Percentiles rank a stretch among this genome's conserved stretches.
Conservation (phyloP, 2,797 vertebrate species). For the Muraenolepis orangiensis region DNA sequence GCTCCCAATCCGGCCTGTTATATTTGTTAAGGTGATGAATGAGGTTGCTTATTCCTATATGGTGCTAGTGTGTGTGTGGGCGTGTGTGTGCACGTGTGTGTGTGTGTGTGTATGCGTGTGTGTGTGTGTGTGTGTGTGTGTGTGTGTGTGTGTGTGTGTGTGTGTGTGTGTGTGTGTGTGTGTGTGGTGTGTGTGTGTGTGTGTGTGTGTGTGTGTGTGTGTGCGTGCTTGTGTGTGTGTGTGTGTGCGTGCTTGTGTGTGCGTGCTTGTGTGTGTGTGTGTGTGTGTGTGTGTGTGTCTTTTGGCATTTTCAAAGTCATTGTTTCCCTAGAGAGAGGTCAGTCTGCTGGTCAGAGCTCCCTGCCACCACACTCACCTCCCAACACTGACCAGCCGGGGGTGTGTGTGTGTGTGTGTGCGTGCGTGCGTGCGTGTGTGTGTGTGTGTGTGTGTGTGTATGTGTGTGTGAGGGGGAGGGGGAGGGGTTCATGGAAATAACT, state of each 20-base stretch:
- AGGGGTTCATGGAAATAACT: neutral
- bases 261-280: conserved; percentile 15
- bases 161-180: conserved; percentile 13
- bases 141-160: conserved; percentile 23
- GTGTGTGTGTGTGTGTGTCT: conserved; percentile 42
- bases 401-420: neutral
- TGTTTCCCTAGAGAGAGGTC: conserved; percentile 73
- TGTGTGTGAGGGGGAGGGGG: too few species aligned
- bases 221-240: conserved; percentile 14
- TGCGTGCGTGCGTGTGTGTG: too few species aligned
- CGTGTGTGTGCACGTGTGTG: conserved; percentile 55
- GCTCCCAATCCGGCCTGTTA: conserved; percentile 56
- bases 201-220: conserved; percentile 16
- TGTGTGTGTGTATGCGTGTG: conserved; percentile 32
- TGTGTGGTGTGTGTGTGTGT: conserved; percentile 17
- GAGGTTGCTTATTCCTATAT: conserved; percentile 62
- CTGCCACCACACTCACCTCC: conserved; percentile 61
- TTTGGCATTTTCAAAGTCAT: conserved; percentile 73
- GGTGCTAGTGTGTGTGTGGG: conserved; percentile 40
- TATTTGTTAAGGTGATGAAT: conserved; percentile 73
- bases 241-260: conserved; percentile 12
- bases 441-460: neutral
- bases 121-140: neutral
- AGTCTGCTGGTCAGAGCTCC: conserved; percentile 72
- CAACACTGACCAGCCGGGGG: conserved; percentile 48